Conservation (phyloP, 2,888 invertebrate species). For the Acronicta aceris region DNA sequence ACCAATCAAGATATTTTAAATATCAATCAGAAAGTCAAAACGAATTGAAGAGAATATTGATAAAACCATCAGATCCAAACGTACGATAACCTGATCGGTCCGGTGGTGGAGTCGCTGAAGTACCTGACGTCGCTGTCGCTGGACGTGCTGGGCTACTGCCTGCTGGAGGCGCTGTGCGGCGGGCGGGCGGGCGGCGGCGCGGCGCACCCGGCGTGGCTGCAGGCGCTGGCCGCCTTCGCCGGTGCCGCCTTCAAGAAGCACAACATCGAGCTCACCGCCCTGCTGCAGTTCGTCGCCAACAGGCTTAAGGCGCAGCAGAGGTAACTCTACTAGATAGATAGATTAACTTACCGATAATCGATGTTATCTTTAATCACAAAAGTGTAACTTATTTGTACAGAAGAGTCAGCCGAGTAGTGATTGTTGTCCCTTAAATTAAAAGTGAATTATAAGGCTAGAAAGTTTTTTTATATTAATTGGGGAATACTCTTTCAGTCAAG, state of each 20-base stretch:
- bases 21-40: not conserved
- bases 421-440: not conserved
- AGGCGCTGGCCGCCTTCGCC: constrained; percentile 98
- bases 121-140: constrained; percentile 98
- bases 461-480: not conserved
- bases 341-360: too few relatives aligned
- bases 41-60: not conserved
- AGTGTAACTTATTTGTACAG: too few relatives aligned
- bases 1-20: not conserved
- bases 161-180: constrained; percentile 94
- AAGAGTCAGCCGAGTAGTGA: not conserved
- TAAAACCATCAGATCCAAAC: constrained; percentile 93
- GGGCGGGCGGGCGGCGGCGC: constrained; percentile 92
- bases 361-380: too few relatives aligned
- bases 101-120: constrained; percentile 99
- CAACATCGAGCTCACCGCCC: constrained; percentile 97
- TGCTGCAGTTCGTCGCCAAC: constrained; percentile 99
- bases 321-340: constrained; percentile 75
- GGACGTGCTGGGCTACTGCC: constrained; percentile 98
- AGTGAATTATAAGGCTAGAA: too few relatives aligned
- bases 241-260: constrained; percentile 99
- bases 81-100: constrained; percentile 97
- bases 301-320: constrained; percentile 98
- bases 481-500: constrained; percentile 90
- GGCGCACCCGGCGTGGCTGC: constrained; percentile 97